These are phyloP conservation scores for Brevipalpus yothersi DNA, from an alignment of 1,140 invertebrate genomes.

Conservation along the genomic window DNA sequence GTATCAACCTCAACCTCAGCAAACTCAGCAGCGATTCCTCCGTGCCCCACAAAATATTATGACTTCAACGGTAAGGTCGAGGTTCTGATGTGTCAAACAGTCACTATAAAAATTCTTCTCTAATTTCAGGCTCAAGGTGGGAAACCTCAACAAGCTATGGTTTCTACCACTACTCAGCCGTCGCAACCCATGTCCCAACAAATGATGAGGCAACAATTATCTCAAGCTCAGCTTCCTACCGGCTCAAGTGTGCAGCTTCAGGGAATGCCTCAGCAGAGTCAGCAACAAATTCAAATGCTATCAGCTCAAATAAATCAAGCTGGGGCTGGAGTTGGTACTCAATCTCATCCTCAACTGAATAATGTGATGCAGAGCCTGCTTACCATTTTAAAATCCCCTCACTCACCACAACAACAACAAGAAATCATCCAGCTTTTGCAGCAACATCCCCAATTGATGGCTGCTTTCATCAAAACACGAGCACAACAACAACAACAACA, in stretches of 20 bases:
- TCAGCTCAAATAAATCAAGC: slow-evolving; percentile 10
- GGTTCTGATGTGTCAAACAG: no score
- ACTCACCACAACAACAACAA: slow-evolving; percentile 70
- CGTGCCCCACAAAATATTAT: no score
- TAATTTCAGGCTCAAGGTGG: no score
- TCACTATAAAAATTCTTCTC: no score
- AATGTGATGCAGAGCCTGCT: slow-evolving; percentile 68
- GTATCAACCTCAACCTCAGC: slow-evolving; percentile 7
- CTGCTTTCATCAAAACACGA: slow-evolving; percentile 78
- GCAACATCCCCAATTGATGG: slow-evolving; percentile 83
- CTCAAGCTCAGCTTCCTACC: background rate
- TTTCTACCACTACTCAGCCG: no score
- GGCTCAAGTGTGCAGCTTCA: background rate
- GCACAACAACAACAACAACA: slow-evolving; percentile 13
- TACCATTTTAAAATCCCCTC: slow-evolving; percentile 60
- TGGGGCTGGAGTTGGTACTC: slow-evolving; percentile 7
- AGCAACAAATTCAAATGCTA: slow-evolving; percentile 5
- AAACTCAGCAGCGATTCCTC: background rate
- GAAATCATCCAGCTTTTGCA: slow-evolving; percentile 78
- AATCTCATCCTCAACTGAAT: slow-evolving; percentile 12
- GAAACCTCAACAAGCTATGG: no score
- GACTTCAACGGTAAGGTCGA: no score
- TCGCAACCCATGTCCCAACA: background rate
- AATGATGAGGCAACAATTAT: background rate
- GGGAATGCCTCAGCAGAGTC: slow-evolving; percentile 1